Percentiles rank a stretch among this genome's conserved stretches.
Conservation (phyloP, 2,888 invertebrate genomes). For the Bellardia bayeri region DNA sequence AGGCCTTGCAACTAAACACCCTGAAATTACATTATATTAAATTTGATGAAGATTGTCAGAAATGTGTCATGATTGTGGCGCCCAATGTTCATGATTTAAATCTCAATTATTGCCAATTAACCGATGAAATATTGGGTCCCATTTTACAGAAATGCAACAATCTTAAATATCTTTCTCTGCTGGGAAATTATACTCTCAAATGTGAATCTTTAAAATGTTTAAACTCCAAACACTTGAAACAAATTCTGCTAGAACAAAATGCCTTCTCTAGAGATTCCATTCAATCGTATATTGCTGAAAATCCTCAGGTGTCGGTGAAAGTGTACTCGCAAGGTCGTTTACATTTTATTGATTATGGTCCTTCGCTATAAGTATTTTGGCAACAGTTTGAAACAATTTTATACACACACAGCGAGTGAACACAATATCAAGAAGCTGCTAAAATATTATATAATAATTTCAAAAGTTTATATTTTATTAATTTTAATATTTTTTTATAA, state of each 20-base stretch:
- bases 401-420: too few relatives aligned
- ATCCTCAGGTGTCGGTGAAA: slow-evolving; percentile 43
- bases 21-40: slow-evolving; percentile 63
- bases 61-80: slow-evolving; percentile 38
- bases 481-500: too few relatives aligned
- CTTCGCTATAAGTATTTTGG: neutral
- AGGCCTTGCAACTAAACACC: neutral
- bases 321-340: slow-evolving; percentile 46
- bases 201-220: slow-evolving; percentile 51
- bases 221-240: slow-evolving; percentile 23
- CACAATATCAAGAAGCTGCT: too few relatives aligned
- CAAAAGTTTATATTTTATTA: too few relatives aligned
- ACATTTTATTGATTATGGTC: slow-evolving; percentile 17
- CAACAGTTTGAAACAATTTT: neutral
- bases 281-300: slow-evolving; percentile 12
- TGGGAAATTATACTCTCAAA: slow-evolving; percentile 63
- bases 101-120: slow-evolving; percentile 67
- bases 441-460: too few relatives aligned
- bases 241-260: slow-evolving; percentile 58
- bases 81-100: slow-evolving; percentile 44
- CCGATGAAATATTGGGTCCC: slow-evolving; percentile 56
- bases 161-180: slow-evolving; percentile 39
- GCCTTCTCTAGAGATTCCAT: slow-evolving; percentile 47
- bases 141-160: slow-evolving; percentile 51
- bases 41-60: slow-evolving; percentile 48